phyloP scores from a whole-genome alignment of 2,888 invertebrate genomes.

The Aporophyla nigra region DNA sequence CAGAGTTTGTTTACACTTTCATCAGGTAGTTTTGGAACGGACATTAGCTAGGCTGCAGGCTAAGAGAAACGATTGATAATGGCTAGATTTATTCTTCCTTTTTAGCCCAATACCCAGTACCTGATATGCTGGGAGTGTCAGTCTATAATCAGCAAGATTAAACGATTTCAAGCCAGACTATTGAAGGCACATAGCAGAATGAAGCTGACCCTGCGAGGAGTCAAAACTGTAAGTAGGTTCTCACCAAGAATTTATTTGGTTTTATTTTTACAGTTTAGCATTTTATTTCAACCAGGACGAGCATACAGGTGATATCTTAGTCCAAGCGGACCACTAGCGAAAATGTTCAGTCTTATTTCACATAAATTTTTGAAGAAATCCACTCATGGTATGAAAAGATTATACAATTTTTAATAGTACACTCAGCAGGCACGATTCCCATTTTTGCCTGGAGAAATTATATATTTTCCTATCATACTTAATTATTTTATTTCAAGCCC shows the following conservation, averaged over 20 bases:
- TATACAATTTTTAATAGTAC: background rate
- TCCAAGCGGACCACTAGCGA: background rate
- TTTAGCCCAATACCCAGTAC: background rate
- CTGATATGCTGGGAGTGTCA: slow-evolving; percentile 39
- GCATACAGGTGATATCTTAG: background rate
- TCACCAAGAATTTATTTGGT: background rate
- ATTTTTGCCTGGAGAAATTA: background rate
- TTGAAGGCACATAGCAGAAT: background rate
- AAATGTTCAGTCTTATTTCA: background rate
- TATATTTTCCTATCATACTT: background rate
- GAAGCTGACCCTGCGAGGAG: slow-evolving; percentile 17
- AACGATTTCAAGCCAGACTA: slow-evolving; percentile 27
- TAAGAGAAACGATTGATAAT: background rate
- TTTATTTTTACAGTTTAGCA: background rate
- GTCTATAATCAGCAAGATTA: slow-evolving; percentile 3
- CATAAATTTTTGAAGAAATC: background rate
- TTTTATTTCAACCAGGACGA: background rate
- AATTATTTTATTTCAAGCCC: background rate
- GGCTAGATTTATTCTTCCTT: background rate
- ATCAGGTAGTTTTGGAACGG: background rate
- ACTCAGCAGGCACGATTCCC: background rate
- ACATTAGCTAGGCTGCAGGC: background rate
- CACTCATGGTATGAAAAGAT: background rate
- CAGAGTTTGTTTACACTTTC: slow-evolving; percentile 1
- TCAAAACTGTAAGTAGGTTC: slow-evolving; percentile 25